Percentiles rank a stretch among this genome's conserved stretches.
These are phyloP conservation scores for Tichodroma muraria DNA, from an alignment of 2,113 vertebrate species.

Conservation along the genomic window DNA sequence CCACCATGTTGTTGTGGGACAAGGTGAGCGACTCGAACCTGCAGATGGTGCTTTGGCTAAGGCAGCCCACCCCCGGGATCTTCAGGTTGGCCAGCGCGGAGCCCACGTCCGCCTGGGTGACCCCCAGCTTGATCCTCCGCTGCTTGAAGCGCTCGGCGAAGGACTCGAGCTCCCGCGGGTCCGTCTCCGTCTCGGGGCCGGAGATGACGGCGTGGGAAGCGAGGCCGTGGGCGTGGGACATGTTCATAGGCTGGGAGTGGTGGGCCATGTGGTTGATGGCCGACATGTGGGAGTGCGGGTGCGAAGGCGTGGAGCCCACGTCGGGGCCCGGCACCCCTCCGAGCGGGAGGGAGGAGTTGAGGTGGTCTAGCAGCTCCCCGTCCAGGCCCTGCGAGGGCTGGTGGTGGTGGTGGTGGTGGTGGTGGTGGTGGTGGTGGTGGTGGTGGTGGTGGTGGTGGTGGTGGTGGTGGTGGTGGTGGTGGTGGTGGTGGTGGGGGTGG, in stretches of 20 bases:
- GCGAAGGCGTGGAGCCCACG: slow-evolving; percentile 81
- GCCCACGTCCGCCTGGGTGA: slow-evolving; percentile 90
- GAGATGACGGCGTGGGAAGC: slow-evolving; percentile 73
- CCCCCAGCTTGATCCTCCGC: slow-evolving; percentile 88
- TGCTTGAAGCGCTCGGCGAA: slow-evolving; percentile 94
- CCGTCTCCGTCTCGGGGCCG: slow-evolving; percentile 80
- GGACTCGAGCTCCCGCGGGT: slow-evolving; percentile 89
- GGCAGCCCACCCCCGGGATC: slow-evolving; percentile 89
- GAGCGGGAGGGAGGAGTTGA: slow-evolving; percentile 78
- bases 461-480: slow-evolving; percentile 86
- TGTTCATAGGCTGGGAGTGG: slow-evolving; percentile 78
- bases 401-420: slow-evolving; percentile 76
- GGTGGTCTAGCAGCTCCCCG: slow-evolving; percentile 87
- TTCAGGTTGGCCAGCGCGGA: slow-evolving; percentile 90
- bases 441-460: slow-evolving; percentile 79
- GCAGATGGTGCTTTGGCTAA: slow-evolving; percentile 94
- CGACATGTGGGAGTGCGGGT: slow-evolving; percentile 86
- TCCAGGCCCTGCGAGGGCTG: slow-evolving; percentile 84
- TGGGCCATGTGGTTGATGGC: slow-evolving; percentile 77
- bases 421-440: slow-evolving; percentile 87
- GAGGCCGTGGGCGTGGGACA: slow-evolving; percentile 79
- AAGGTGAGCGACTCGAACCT: slow-evolving; percentile 91
- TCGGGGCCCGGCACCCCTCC: slow-evolving; percentile 83
- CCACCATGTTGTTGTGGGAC: slow-evolving; percentile 96
- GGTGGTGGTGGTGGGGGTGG: slow-evolving; percentile 75